Base-by-base conservation (phyloP, 2,113 vertebrate genomes). In the Megaleporinus macrocephalus region DNA sequence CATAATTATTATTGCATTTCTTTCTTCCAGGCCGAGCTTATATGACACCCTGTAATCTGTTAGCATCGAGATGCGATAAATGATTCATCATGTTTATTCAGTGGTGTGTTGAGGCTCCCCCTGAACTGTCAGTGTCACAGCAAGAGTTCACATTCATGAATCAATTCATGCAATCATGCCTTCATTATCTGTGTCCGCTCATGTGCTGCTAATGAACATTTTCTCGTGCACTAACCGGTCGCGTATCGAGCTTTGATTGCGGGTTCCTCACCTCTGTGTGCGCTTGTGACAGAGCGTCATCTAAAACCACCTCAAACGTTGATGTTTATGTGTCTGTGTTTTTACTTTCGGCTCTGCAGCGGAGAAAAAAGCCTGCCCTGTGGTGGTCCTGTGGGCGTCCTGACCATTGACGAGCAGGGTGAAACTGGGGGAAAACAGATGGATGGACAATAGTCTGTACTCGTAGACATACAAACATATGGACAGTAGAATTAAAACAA, bases 71-170 rank as follows among this genome's bases (percentile, higher is more conserved):
- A 76, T 62, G 30, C 30, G 5, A 36, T 44, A 76, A 41, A 76
- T 62, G 57, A 41, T 62, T 76, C 49, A 68, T 68, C 29, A 14
- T 70, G 66, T 70, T 70, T 44, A 70, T 70, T 30, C 49, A 55
- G 47, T 51, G 27, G 49, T 73, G 71, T 55, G 49, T 16, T 20
- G 51, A 55, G 26, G 49, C 71, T 55, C 71, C 57, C n/a, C 47
- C 71, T 33, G 27, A 53, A 73, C 55, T 61, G 57, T 11, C 57
- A 62, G 30, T 76, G 55, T 76, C 73, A 62, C 30, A 53, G 71
- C 22, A 76, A 76, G 49, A 76, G 57, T 62, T 76, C 55, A 61
- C 73, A 44, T 76, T 76, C 55, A 76, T 70, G 66, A 70, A 70
- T 70, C 66, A 70, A 70, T 76, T 61, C 73, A 76, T 62, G 73